Evolutionary conservation across 2,888 invertebrate species (phyloP), one percentile per base, ranked within the genome.

Genomic region (Prosapia bicincta): DNA sequence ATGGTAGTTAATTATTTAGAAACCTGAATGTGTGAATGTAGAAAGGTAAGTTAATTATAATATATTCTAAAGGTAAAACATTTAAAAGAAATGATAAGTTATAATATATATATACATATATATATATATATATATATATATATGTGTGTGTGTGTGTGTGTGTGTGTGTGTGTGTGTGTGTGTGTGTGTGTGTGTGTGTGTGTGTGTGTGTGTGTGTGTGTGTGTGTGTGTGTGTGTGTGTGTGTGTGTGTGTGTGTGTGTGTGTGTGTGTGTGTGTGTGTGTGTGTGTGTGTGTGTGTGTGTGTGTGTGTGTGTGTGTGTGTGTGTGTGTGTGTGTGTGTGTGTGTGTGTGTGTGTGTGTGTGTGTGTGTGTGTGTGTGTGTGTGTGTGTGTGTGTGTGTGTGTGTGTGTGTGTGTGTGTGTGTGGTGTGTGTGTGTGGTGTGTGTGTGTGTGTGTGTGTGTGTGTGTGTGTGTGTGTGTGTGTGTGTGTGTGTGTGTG

Each of bases 111-210:
- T 30, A 25, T 67, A 67, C 23, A 25, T 67, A 67, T 67, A 25
- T 67, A 67, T 67, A 25, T 67, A 67, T 67, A 25, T 67, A 67
- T 67, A 25, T 67, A 67, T 67, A 25, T 67, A 67, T 67, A 25
- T 67, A 67, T 67, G 25, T 67, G 26, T 67, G 68, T 67, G 26
- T 67, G 25, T 67, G 15, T 24, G 20, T 67, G 15, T 67, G 68
- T 67, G 23, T 67, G 26, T 67, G 68, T 67, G 26, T 67, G 68
- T 67, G 26, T 25, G 20, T 65, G 20, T 20, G 20, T 23, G 24
- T 24, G 24, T 65, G 20, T 65, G 65, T 65, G 65, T 65, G 20
- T 23, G 20, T 23, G 20, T 23, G 20, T 67, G 26, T 67, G 25
- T 67, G 26, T 67, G 25, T 67, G 26, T 67, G 25, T 67, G 26